Percentiles rank a stretch among this genome's conserved stretches.
Conservation (phyloP, 2,113 vertebrate genomes). For the Aspiorhynchus laticeps region DNA sequence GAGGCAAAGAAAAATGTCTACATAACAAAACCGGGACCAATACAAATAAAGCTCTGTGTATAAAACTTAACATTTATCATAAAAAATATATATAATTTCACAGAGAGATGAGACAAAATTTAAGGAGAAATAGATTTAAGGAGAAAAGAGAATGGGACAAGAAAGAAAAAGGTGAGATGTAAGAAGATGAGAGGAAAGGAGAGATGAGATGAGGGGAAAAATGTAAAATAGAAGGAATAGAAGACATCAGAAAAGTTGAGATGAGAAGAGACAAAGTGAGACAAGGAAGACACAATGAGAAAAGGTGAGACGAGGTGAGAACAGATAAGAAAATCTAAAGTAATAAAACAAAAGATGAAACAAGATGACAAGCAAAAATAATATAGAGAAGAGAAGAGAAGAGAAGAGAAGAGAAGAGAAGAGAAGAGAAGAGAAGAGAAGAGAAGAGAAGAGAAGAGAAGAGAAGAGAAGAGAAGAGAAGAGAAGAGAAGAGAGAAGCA, state of each 20-base stretch:
- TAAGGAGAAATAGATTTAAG: not conserved
- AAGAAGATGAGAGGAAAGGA: not conserved
- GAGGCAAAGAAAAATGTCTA: not conserved
- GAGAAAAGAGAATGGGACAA: not conserved
- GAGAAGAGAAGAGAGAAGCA: not conserved
- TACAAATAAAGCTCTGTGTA: not conserved
- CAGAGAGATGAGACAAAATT: not conserved
- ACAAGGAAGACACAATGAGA: not conserved
- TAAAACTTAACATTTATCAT: not conserved
- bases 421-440: conserved; percentile 5
- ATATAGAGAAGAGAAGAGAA: not conserved
- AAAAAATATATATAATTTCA: not conserved
- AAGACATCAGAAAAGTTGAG: not conserved
- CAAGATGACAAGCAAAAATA: too few species aligned
- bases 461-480: not conserved
- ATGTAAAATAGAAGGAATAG: not conserved
- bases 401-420: conserved; percentile 10
- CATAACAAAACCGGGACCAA: conserved; percentile 43
- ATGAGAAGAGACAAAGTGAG: not conserved
- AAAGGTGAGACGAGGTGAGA: not conserved
- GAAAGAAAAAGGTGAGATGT: not conserved
- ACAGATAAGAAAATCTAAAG: too few species aligned
- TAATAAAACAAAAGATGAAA: too few species aligned
- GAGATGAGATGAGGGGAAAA: not conserved
- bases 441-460: not conserved